A percentile compares a stretch with the other conserved stretches of the same genome.
Evolutionary conservation across 1,140 invertebrate genomes (phyloP).

Genomic region (Diabrotica undecimpunctata): DNA sequence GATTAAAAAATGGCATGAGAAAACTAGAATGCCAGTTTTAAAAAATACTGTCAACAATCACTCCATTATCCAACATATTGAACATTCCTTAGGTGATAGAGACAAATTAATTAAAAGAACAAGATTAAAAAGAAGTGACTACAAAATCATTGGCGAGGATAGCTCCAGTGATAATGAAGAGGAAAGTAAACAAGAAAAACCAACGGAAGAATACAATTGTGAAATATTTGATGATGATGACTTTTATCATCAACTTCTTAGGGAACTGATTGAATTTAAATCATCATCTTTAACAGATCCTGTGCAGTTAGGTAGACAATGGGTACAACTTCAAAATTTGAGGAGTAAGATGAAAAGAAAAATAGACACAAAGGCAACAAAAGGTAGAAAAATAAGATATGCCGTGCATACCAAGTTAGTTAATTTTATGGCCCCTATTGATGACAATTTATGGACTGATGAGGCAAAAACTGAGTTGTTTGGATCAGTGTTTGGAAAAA

Average conservation of each 20-base stretch:
- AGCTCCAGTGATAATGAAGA: slow-evolving; percentile 39
- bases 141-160: slow-evolving; percentile 63
- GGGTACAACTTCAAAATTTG: slow-evolving; percentile 87
- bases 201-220: slow-evolving; percentile 62
- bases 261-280: slow-evolving; percentile 90
- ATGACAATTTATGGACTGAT: slow-evolving; percentile 67
- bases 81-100: slow-evolving; percentile 77
- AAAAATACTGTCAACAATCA: slow-evolving; percentile 62
- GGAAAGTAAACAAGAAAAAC: slow-evolving; percentile 32
- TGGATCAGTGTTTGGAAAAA: slow-evolving; percentile 73
- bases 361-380: slow-evolving; percentile 87
- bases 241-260: slow-evolving; percentile 90
- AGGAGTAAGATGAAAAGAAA: slow-evolving; percentile 85
- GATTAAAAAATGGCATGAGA: slow-evolving; percentile 91
- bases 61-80: slow-evolving; percentile 81
- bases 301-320: slow-evolving; percentile 74
- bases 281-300: slow-evolving; percentile 78
- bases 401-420: slow-evolving; percentile 86
- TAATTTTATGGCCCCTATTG: slow-evolving; percentile 89
- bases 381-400: slow-evolving; percentile 87
- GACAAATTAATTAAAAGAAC: slow-evolving; percentile 73
- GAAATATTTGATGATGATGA: slow-evolving; percentile 97
- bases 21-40: slow-evolving; percentile 66
- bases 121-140: slow-evolving; percentile 74
- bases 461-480: slow-evolving; percentile 77